Conservation (phyloP, 92 coral and sea anemone genomes). For the Phenganax stokvisi region DNA sequence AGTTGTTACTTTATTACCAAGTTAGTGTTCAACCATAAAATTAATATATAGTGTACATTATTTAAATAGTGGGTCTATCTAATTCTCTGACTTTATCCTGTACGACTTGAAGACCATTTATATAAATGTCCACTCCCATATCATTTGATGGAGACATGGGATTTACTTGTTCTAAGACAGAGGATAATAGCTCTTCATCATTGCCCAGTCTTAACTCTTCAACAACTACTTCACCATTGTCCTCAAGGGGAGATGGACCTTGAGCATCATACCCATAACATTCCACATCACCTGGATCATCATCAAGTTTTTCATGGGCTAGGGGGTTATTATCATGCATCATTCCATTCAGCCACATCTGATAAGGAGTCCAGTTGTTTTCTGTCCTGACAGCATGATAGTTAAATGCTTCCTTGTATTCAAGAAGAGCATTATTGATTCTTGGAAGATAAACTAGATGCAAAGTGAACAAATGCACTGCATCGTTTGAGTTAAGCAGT, state of each 20-base stretch:
- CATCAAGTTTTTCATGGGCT: conserved; percentile 43
- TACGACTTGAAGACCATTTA: conserved; percentile 25
- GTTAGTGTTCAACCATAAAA: too few species aligned
- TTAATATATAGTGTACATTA: too few species aligned
- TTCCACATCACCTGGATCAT: conserved; percentile 43
- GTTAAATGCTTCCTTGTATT: conserved; percentile 47
- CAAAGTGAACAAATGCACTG: conserved; percentile 44
- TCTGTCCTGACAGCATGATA: conserved; percentile 49
- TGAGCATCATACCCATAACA: conserved; percentile 28
- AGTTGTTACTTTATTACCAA: too few species aligned
- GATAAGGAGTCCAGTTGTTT: conserved; percentile 58
- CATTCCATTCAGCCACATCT: conserved; percentile 65
- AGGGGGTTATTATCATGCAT: conserved; percentile 47
- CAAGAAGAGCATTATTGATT: conserved; percentile 48
- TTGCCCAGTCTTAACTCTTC: conserved; percentile 42
- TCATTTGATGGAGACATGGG: conserved; percentile 37
- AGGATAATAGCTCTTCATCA: conserved; percentile 33
- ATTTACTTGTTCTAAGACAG: conserved; percentile 26
- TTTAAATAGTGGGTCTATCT: too few species aligned
- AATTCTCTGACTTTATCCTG: too few species aligned
- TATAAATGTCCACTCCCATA: conserved; percentile 48
- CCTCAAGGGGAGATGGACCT: conserved; percentile 46
- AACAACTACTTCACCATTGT: conserved; percentile 52
- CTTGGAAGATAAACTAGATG: conserved; percentile 41
- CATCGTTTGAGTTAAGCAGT: conserved; percentile 48